Conservation (phyloP, 2,888 invertebrate species). For the Lissocephala sabroskyi region DNA sequence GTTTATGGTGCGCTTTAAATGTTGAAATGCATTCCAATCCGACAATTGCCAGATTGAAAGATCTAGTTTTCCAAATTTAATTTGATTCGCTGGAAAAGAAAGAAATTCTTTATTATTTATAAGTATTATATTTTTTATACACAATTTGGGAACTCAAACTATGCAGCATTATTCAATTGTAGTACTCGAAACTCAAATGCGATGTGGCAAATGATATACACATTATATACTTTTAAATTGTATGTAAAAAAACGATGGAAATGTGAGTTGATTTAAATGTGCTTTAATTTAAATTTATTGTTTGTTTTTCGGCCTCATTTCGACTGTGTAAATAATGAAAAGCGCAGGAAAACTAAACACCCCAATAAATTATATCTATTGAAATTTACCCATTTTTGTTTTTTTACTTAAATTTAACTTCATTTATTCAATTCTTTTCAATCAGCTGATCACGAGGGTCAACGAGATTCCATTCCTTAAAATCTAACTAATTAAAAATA, state of each 20-base stretch:
- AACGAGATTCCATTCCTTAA: neutral
- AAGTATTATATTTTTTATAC: constrained; percentile 13
- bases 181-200: constrained; percentile 39
- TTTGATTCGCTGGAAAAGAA: too few species aligned
- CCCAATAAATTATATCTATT: constrained; percentile 44
- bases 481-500: too few species aligned
- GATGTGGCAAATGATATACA: too few species aligned
- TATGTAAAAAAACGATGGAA: too few species aligned
- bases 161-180: constrained; percentile 48
- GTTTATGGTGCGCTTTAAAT: constrained; percentile 2
- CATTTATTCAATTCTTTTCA: neutral
- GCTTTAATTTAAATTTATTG: neutral
- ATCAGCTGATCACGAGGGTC: constrained; percentile 9
- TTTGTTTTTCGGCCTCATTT: neutral
- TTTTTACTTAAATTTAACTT: constrained; percentile 4
- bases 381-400: constrained; percentile 6
- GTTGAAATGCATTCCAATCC: constrained; percentile 46
- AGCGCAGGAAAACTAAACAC: constrained; percentile 23
- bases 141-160: constrained; percentile 16
- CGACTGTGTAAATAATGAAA: constrained; percentile 47
- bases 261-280: neutral
- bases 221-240: too few species aligned
- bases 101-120: constrained; percentile 6
- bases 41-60: constrained; percentile 32
- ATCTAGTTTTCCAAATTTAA: constrained; percentile 50